Evolutionary conservation across 2,113 vertebrate genomes (phyloP), one percentile per base, ranked within the genome.

Genomic region (Corythoichthys haematopterus): DNA sequence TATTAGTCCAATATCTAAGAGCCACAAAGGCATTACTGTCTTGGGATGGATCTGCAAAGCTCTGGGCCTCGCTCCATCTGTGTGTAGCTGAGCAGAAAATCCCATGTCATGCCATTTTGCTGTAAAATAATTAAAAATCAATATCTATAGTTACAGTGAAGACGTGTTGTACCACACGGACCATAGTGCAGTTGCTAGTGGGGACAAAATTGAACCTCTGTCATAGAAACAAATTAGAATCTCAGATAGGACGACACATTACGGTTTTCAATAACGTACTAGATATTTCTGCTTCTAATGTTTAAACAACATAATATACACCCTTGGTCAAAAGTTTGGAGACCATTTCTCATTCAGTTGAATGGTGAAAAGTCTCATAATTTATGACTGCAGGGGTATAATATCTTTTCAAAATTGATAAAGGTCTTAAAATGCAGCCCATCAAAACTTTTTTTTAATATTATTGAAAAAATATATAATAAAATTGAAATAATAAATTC

Each of bases 121-220:
- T 73, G 46, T 72, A 68, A 66, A 77, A 71, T 85, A 82, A 83
- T 82, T 85, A 77, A 78, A 86, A 86, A 79, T 74, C 71, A 76
- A 80, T 83, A 86, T 87, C 74, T 83, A 69, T 80, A 84, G 84
- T 82, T 80, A 74, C 67, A 80, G 51, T 62, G 69, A 75, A 69
- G 56, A 72, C 65, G 63, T 55, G 12, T 81, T 47, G 68, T 65
- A 68, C 35, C 66, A 75, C 35, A 56, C 74, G 59, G 52, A 55
- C 64, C 62, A 38, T 28, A 57, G 35, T 33, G 40, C 51, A 58
- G 20, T 35, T 48, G 45, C 52, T 73, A 50, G 36, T 57, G 57
- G 45, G 53, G 67, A 64, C 63, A 59, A 36, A 33, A 79, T 58
- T 57, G 48, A 47, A 51, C 7, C 33, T 15, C 60, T 16, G 28